Evolutionary conservation across 2,888 invertebrate species (phyloP).

Genomic region (Sarcophaga subvicina): DNA sequence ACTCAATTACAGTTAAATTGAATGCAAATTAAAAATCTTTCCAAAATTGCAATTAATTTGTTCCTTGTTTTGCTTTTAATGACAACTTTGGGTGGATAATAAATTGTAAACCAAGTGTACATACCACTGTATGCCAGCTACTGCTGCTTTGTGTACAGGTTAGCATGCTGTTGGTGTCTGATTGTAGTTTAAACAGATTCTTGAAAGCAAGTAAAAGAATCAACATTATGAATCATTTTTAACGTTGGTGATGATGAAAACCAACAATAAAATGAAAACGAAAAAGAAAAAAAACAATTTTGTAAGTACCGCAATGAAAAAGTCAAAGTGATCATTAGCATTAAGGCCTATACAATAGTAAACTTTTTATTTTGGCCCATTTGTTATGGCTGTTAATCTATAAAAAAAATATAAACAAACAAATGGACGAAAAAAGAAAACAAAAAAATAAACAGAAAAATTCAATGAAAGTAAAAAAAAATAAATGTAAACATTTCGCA

Average conservation of each 20-base stretch:
- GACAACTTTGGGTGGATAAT: no score
- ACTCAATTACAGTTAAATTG: no score
- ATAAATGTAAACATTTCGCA: constrained; percentile 41
- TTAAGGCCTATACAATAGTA: neutral
- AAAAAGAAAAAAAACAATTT: neutral
- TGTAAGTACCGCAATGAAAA: neutral
- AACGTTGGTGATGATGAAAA: neutral
- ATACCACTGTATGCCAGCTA: constrained; percentile 24
- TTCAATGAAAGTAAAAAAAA: constrained; percentile 36
- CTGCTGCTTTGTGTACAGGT: neutral
- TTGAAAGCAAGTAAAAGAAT: constrained; percentile 39
- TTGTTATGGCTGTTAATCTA: neutral
- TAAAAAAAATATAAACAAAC: neutral
- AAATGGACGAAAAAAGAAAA: neutral
- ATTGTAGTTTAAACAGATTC: constrained; percentile 18
- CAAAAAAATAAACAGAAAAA: neutral
- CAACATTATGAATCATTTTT: constrained; percentile 39
- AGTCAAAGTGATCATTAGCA: neutral
- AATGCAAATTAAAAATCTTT: no score
- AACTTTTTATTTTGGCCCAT: neutral
- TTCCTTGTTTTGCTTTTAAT: no score
- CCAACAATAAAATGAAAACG: no score
- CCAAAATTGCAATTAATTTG: no score
- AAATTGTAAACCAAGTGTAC: neutral
- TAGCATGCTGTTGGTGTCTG: neutral